Evolutionary conservation across 2,113 vertebrate species (phyloP).

Genomic region (Hymenochirus boettgeri): DNA sequence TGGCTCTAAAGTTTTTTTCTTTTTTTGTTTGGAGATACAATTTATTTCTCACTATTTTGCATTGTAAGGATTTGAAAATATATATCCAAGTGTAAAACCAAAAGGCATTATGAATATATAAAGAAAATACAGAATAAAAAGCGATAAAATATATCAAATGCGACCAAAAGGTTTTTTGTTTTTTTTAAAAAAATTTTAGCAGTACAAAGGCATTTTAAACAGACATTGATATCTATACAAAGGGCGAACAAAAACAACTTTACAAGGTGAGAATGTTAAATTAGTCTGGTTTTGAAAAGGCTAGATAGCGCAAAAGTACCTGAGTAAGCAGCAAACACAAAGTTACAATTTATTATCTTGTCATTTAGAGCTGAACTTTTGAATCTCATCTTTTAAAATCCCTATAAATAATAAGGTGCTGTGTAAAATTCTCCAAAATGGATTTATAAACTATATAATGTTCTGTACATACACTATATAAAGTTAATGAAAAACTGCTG

Average conservation of each 20-base stretch:
- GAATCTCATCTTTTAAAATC: not conserved
- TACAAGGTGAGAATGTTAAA: not conserved
- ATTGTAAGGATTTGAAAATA: constrained; percentile 46
- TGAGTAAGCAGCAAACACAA: not conserved
- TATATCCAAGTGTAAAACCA: constrained; percentile 44
- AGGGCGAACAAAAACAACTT: not conserved
- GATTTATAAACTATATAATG: too few relatives aligned
- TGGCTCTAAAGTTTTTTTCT: constrained; percentile 44
- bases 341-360: not conserved
- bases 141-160: constrained; percentile 1
- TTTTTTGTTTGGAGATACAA: constrained; percentile 33
- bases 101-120: constrained; percentile 35
- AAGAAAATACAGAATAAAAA: constrained; percentile 28
- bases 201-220: not conserved
- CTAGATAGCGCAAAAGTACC: not conserved
- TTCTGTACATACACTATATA: too few relatives aligned
- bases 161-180: not conserved
- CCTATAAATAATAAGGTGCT: not conserved
- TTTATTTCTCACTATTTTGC: constrained; percentile 20
- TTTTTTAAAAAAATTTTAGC: not conserved
- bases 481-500: too few relatives aligned
- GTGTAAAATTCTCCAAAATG: too few relatives aligned
- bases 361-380: not conserved
- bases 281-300: not conserved
- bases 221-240: too few relatives aligned